These are phyloP conservation scores for Leucophora obtusa DNA, from an alignment of 2,888 invertebrate genomes.

Conservation along the genomic window DNA sequence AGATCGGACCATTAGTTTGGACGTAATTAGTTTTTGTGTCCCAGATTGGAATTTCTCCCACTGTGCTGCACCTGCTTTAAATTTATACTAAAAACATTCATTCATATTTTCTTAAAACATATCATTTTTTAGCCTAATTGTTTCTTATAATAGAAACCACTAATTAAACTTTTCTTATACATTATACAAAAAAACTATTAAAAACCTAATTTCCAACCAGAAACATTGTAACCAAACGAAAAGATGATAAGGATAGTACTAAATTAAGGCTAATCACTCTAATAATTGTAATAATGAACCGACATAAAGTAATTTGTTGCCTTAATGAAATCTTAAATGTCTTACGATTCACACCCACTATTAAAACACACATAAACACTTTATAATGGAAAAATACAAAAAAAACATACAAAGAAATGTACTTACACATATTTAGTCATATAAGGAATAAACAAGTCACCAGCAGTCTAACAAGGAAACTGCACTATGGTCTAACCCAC, in stretches of 20 bases:
- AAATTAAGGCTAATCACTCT: slow-evolving; percentile 42
- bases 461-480: background rate
- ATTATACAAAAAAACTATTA: slow-evolving; percentile 43
- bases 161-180: slow-evolving; percentile 41
- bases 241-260: background rate
- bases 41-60: too few species aligned
- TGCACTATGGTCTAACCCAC: too few species aligned
- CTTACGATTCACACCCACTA: slow-evolving; percentile 34
- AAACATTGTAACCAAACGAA: slow-evolving; percentile 24
- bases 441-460: background rate
- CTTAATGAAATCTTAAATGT: slow-evolving; percentile 54
- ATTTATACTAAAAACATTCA: background rate
- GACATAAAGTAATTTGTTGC: slow-evolving; percentile 51
- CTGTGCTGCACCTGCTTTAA: too few species aligned
- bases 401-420: slow-evolving; percentile 5
- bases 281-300: slow-evolving; percentile 38
- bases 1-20: too few species aligned
- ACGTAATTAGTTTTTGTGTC: too few species aligned
- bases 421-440: background rate
- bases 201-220: background rate
- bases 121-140: slow-evolving; percentile 39
- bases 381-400: too few species aligned
- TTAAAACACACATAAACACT: background rate
- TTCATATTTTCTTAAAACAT: slow-evolving; percentile 25
- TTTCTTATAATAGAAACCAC: slow-evolving; percentile 39